Evolutionary conservation across 2,888 invertebrate genomes (phyloP).

Genomic region (Drosophila kuntzei): DNA sequence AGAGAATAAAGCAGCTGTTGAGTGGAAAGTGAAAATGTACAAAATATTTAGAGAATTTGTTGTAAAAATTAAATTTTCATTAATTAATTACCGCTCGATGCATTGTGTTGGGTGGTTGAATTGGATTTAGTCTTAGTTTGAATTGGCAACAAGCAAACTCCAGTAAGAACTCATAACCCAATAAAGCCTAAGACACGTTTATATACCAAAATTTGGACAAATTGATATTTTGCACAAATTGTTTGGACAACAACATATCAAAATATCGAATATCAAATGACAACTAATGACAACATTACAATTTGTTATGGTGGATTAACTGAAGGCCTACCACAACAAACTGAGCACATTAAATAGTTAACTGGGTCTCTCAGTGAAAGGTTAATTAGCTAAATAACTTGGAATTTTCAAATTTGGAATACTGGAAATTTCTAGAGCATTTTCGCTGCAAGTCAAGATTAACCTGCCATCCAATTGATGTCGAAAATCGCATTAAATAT

Average conservation of each 20-base stretch:
- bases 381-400: background rate
- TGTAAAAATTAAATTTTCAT: background rate
- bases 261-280: conserved; percentile 26
- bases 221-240: conserved; percentile 38
- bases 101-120: conserved; percentile 53
- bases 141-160: conserved; percentile 68
- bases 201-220: conserved; percentile 58
- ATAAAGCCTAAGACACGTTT: conserved; percentile 47
- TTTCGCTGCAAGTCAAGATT: background rate
- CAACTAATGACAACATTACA: conserved; percentile 40
- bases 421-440: background rate
- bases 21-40: background rate
- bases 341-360: conserved; percentile 7
- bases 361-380: conserved; percentile 11
- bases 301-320: conserved; percentile 49
- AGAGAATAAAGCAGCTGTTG: conserved; percentile 61
- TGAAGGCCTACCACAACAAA: conserved; percentile 64
- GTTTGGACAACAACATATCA: conserved; percentile 17
- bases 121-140: conserved; percentile 78
- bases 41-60: background rate
- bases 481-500: too few species aligned
- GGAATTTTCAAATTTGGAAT: background rate
- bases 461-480: too few species aligned
- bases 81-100: conserved; percentile 56
- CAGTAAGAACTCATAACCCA: conserved; percentile 75